Conservation (phyloP, 1,140 invertebrate species). For the roundworm (Caenorhabditis elegans) region DNA sequence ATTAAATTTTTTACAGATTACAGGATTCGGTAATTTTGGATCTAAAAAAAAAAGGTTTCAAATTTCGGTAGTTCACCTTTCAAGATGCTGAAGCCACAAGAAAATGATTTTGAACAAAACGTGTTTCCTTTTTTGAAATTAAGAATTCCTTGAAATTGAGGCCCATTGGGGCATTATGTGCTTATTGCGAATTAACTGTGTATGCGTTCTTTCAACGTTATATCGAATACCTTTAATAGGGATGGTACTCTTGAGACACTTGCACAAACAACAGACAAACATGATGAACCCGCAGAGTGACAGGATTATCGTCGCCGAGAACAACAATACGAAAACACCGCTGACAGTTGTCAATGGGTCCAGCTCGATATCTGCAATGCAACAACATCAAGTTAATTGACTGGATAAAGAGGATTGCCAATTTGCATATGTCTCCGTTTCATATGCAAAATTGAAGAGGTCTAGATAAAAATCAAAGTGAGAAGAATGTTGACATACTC, state of each 20-base stretch:
- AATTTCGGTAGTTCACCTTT: no score
- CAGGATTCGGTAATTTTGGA: no score
- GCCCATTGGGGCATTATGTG: no score
- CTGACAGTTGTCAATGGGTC: constrained; percentile 35
- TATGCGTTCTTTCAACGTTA: no score
- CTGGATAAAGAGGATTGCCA: not conserved
- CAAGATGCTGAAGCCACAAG: no score
- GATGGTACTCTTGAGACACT: not conserved
- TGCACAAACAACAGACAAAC: constrained; percentile 30
- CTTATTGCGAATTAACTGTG: no score
- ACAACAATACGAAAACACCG: constrained; percentile 34
- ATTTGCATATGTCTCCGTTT: not conserved
- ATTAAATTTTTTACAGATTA: no score
- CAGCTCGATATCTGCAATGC: constrained; percentile 36
- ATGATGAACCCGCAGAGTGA: constrained; percentile 26
- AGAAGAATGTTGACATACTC: constrained; percentile 35
- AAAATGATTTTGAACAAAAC: no score
- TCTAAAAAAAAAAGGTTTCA: no score
- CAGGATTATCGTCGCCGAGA: constrained; percentile 30
- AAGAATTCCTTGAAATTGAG: no score
- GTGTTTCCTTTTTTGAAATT: no score
- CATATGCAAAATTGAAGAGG: not conserved
- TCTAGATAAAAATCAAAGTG: constrained; percentile 16
- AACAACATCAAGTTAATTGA: not conserved
- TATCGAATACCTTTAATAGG: constrained; percentile 9